Conservation (phyloP, 2,888 invertebrate species). For the Andrena bucephala region DNA sequence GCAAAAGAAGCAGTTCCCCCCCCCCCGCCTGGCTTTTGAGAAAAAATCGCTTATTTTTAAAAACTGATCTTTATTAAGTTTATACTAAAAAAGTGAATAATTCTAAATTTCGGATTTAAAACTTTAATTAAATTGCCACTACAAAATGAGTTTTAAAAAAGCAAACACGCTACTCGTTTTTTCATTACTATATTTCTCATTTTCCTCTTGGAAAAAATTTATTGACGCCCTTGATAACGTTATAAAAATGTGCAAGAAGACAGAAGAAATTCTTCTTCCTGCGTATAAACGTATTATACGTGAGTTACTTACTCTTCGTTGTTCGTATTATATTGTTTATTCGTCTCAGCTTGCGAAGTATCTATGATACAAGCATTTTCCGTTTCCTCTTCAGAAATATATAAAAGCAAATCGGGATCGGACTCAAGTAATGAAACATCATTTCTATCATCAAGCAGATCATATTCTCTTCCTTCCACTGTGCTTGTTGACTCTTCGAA, state of each 20-base stretch:
- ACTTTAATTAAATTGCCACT: no score
- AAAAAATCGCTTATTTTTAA: no score
- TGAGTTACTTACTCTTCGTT: conserved; percentile 40
- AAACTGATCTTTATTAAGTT: no score
- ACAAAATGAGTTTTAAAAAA: no score
- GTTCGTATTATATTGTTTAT: background rate
- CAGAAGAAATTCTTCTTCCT: background rate
- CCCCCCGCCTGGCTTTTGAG: no score
- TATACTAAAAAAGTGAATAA: no score
- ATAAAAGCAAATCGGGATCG: background rate
- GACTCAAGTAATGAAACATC: background rate
- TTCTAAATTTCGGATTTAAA: no score
- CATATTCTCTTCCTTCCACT: background rate
- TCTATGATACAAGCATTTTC: background rate
- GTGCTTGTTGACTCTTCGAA: background rate
- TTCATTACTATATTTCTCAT: no score
- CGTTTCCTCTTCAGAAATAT: background rate
- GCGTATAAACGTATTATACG: background rate
- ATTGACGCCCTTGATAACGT: background rate
- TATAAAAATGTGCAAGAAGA: background rate
- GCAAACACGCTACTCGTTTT: no score
- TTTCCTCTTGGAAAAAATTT: no score
- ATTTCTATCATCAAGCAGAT: background rate
- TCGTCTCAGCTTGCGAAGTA: background rate
- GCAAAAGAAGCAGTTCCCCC: no score